Evolutionary conservation across 2,113 vertebrate genomes (phyloP).

Genomic region (Rhea americana): DNA sequence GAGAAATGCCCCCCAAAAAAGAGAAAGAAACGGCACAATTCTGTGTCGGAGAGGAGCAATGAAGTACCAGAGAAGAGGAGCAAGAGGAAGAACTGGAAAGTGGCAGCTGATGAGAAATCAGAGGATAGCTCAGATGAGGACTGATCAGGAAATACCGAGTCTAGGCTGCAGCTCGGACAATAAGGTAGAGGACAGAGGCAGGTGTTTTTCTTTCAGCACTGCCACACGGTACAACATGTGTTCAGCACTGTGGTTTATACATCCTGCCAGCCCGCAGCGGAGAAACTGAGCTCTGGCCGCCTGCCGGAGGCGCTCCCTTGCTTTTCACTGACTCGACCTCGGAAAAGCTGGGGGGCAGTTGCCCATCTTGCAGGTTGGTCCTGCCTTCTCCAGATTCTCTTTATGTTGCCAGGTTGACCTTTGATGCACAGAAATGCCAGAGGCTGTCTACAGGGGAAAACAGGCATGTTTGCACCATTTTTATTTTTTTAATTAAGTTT

Average conservation of each 20-base stretch:
- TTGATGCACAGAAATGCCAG: neutral
- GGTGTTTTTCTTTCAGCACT: neutral
- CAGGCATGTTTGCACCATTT: neutral
- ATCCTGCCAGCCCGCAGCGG: neutral
- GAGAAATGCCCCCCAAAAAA: conserved; percentile 68
- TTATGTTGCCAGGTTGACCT: neutral
- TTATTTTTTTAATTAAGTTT: neutral
- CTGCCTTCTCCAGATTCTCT: neutral
- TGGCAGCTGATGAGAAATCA: conserved; percentile 83
- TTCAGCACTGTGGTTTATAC: conserved; percentile 31
- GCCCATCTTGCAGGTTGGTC: neutral
- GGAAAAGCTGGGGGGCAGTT: neutral
- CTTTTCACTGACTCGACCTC: neutral
- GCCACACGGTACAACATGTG: neutral
- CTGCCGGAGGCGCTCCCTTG: neutral
- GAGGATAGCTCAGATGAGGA: conserved; percentile 87
- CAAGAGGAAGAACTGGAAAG: conserved; percentile 89
- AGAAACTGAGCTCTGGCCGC: neutral
- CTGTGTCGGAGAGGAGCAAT: conserved; percentile 55
- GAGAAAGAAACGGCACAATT: conserved; percentile 54
- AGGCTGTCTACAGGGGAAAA: neutral
- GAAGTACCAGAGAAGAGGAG: conserved; percentile 70
- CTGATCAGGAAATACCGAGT: conserved; percentile 23
- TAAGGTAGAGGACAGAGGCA: neutral
- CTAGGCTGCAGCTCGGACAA: neutral